These are phyloP conservation scores for Diogma glabrata DNA, from an alignment of 2,888 invertebrate species.

Conservation along the genomic window DNA sequence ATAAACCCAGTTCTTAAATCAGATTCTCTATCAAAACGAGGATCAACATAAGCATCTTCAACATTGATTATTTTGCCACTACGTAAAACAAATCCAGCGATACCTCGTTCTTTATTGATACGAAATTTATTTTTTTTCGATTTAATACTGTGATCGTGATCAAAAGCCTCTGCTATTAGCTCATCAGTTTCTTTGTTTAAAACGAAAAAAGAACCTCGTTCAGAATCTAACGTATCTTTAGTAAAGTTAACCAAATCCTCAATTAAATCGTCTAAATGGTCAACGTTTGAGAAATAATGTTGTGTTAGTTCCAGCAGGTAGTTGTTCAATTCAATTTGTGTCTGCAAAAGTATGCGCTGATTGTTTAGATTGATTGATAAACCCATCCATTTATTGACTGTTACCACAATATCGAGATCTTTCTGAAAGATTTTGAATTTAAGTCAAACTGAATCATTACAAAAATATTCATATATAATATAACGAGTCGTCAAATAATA, in stretches of 20 bases:
- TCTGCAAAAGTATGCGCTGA: slow-evolving; percentile 29
- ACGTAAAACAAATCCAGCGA: background rate
- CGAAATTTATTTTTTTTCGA: slow-evolving; percentile 2
- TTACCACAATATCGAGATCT: slow-evolving; percentile 31
- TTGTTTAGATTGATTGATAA: slow-evolving; percentile 36
- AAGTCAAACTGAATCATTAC: too few relatives aligned
- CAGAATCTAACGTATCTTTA: background rate
- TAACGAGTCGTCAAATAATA: too few relatives aligned
- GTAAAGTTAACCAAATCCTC: slow-evolving; percentile 2
- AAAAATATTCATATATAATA: too few relatives aligned
- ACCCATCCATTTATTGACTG: slow-evolving; percentile 36
- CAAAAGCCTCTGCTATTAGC: background rate
- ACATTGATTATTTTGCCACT: slow-evolving; percentile 22
- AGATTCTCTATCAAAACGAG: slow-evolving; percentile 41
- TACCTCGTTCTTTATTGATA: slow-evolving; percentile 1
- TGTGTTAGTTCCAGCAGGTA: slow-evolving; percentile 33
- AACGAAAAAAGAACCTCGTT: slow-evolving; percentile 1
- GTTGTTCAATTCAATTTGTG: slow-evolving; percentile 34
- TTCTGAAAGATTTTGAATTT: slow-evolving; percentile 14
- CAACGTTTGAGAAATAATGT: slow-evolving; percentile 18
- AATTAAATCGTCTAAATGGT: background rate
- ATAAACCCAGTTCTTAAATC: slow-evolving; percentile 45
- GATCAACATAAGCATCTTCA: slow-evolving; percentile 43
- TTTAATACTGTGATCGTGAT: background rate
- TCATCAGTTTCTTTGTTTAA: background rate